Evolutionary conservation across 2,888 invertebrate genomes (phyloP), one percentile per base, ranked within the genome.

Genomic region (Brachyptera putata): DNA sequence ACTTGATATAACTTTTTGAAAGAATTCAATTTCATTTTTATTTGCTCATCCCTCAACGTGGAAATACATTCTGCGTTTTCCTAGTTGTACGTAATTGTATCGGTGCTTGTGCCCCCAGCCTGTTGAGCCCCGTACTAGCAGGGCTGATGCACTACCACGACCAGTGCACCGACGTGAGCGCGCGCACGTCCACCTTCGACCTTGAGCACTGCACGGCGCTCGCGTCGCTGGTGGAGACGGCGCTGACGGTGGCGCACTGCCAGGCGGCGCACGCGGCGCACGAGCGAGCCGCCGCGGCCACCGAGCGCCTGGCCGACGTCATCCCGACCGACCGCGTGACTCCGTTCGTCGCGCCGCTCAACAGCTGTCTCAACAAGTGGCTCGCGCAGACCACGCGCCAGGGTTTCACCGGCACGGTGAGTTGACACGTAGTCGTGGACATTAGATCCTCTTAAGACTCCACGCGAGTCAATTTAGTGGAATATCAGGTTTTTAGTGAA

Each of bases 181-280:
- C 73, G 11, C 70, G 73, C 16, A 75, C 76, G 24, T 79, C 81
- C 0, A 73, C 79, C 56, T 72, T 80, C 49, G 77, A 81, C 53
- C 79, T 80, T 66, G 80, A 80, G 24, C 84, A 85, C 72, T 79
- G 80, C 22, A 76, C 83, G 37, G 80, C 82, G 1, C 70, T 84
- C n/a, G 60, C 73, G 2, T 67, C 68, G 3, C 65, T 69, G 4
- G 18, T 43, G 5, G 43, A 11, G 11, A 18, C 58, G 26, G 69
- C 68, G 4, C 62, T 73, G 13, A 65, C 65, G 61, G 66, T 69
- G 7, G 70, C 72, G 25, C 67, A 64, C 18, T 46, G 62, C n/a
- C 64, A 65, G 26, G 50, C 22, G 46, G 7, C n/a, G 24, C 4
- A n/a, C 46, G 24, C 21, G 21, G 2, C 22, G 5, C 24, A 24